A percentile compares a stretch with the other conserved stretches of the same genome.
Conservation (phyloP, 2,888 invertebrate genomes). For the Hecatera dysodea region DNA sequence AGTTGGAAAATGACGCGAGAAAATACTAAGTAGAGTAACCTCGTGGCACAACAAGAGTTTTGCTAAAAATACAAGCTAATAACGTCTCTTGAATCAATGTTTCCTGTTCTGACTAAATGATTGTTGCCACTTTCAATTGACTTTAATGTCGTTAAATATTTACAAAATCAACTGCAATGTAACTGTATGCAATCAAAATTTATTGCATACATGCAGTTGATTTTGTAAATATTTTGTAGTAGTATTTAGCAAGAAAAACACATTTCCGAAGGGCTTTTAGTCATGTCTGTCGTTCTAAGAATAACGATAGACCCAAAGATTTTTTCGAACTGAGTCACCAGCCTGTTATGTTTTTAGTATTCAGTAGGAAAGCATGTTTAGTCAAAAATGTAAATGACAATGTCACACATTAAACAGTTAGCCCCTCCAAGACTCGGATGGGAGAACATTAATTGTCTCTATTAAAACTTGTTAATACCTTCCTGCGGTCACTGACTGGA, state of each 20-base stretch:
- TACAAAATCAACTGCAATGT: conserved; percentile 16
- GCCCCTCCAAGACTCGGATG: conserved; percentile 52
- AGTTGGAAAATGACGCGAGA: conserved; percentile 22
- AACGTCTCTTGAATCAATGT: conserved; percentile 21
- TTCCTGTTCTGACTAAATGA: conserved; percentile 17
- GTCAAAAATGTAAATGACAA: conserved; percentile 31
- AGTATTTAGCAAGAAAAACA: too few species aligned
- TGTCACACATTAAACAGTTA: conserved; percentile 12
- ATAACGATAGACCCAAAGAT: not conserved
- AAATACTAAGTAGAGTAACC: conserved; percentile 41
- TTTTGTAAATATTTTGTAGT: too few species aligned
- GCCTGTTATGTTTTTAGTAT: not conserved
- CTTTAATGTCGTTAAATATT: conserved; percentile 11
- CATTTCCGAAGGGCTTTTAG: not conserved
- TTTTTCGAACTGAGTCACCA: conserved; percentile 9
- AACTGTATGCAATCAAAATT: too few species aligned
- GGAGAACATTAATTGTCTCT: conserved; percentile 80
- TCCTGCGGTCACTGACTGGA: conserved; percentile 72
- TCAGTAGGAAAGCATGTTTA: conserved; percentile 11
- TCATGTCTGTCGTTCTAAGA: conserved; percentile 9
- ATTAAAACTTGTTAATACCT: conserved; percentile 83
- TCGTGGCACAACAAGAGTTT: conserved; percentile 3
- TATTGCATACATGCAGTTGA: too few species aligned
- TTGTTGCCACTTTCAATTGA: conserved; percentile 22
- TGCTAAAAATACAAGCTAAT: conserved; percentile 38